Evolutionary conservation across 2,113 vertebrate species (phyloP).

Genomic region (Neotoma lepida): DNA sequence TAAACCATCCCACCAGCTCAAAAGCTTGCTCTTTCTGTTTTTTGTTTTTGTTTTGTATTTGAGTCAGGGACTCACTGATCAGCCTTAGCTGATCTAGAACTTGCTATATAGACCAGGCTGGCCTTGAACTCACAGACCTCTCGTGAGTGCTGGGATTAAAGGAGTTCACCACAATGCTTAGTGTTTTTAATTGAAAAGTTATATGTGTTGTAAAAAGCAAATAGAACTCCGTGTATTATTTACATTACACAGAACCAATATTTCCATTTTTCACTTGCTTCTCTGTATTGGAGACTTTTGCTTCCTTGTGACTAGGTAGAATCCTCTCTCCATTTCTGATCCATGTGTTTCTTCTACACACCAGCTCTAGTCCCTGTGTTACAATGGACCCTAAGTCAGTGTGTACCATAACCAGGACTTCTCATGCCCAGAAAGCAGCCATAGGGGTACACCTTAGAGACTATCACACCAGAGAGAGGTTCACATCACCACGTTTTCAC

Average conservation of each 20-base stretch:
- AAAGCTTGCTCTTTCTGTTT: background rate
- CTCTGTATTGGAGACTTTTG: background rate
- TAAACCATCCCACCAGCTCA: background rate
- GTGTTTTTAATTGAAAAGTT: background rate
- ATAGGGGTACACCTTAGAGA: background rate
- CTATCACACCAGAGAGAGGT: background rate
- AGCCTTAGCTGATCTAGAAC: background rate
- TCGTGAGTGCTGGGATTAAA: background rate
- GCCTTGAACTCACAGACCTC: background rate
- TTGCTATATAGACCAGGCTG: background rate
- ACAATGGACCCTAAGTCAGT: background rate
- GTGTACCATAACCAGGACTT: background rate
- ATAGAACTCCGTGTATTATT: background rate
- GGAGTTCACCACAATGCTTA: background rate
- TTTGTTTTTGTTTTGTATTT: background rate
- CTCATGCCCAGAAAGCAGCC: background rate
- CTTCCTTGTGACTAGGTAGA: background rate
- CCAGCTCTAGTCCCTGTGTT: background rate
- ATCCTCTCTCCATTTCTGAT: too few relatives aligned
- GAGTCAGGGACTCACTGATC: background rate
- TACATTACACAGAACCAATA: background rate
- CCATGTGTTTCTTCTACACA: background rate
- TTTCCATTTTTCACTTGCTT: background rate
- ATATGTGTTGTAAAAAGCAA: background rate
- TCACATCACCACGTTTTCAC: background rate